Evolutionary conservation across 35 echinoderm and acorn worm species (phyloP).

Genomic region (Anneissia japonica): DNA sequence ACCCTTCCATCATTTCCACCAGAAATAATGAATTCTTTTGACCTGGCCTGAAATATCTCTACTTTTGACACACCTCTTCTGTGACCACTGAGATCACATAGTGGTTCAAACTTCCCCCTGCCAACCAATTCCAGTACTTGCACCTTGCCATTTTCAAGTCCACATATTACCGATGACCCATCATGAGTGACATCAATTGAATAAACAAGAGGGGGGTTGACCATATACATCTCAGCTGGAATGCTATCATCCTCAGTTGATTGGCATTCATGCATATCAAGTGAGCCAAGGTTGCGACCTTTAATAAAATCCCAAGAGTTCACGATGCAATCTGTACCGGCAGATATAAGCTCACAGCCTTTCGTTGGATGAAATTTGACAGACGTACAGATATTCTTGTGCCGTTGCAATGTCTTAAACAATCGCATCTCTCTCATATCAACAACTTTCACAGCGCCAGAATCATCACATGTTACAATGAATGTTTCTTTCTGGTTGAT

Average conservation of each 20-base stretch:
- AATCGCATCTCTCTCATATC: conserved; percentile 19
- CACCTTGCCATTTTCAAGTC: conserved; percentile 29
- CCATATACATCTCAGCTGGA: not conserved
- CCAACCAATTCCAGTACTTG: conserved; percentile 17
- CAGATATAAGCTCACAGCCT: conserved; percentile 26
- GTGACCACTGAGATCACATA: conserved; percentile 9
- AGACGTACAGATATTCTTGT: conserved; percentile 33
- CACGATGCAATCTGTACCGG: conserved; percentile 13
- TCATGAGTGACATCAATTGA: conserved; percentile 1
- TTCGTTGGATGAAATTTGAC: conserved; percentile 26
- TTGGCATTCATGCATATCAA: conserved; percentile 24
- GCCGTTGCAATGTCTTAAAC: conserved; percentile 20
- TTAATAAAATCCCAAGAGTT: conserved; percentile 26
- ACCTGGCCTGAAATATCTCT: not conserved
- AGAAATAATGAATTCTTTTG: conserved; percentile 14
- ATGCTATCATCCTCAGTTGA: not conserved
- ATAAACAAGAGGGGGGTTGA: conserved; percentile 46
- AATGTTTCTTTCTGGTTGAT: conserved; percentile 36
- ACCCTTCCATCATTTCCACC: conserved; percentile 50
- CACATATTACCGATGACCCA: conserved; percentile 14
- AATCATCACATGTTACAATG: conserved; percentile 41
- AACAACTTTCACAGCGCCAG: conserved; percentile 26
- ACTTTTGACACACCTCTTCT: conserved; percentile 42
- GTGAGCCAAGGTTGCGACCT: not conserved
- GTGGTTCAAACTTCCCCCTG: not conserved